Percentiles rank a stretch among this genome's conserved stretches.
Conservation (phyloP, 2,113 vertebrate species). For the Hepsetus odoe region DNA sequence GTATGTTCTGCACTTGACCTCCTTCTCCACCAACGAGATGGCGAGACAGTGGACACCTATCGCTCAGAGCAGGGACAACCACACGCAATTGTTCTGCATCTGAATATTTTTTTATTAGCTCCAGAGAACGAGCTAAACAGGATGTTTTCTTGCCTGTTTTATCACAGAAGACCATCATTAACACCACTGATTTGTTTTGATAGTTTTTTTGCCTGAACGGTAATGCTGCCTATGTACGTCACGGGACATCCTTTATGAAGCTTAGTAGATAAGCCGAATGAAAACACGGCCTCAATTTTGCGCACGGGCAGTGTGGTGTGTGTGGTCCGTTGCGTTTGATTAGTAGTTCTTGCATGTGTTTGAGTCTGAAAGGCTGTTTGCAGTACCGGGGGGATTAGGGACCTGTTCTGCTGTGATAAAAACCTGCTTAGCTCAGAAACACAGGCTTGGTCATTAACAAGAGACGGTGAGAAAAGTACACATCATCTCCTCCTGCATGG, state of each 20-base stretch:
- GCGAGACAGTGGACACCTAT: constrained; percentile 41
- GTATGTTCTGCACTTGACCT: constrained; percentile 65
- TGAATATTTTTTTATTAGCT: constrained; percentile 1
- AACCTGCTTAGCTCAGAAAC: constrained; percentile 55
- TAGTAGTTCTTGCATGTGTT: constrained; percentile 61
- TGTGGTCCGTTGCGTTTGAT: constrained; percentile 57
- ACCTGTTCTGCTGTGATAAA: constrained; percentile 63
- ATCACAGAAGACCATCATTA: neutral
- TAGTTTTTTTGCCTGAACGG: no score
- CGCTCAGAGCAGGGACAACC: constrained; percentile 34
- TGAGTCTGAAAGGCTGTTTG: constrained; percentile 61
- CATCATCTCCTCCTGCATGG: constrained; percentile 41
- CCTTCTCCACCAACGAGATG: constrained; percentile 42
- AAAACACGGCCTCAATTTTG: constrained; percentile 27
- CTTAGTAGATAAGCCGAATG: constrained; percentile 28
- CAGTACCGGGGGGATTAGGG: constrained; percentile 57
- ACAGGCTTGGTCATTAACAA: constrained; percentile 53
- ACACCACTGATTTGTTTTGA: no score
- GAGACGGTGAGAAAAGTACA: constrained; percentile 36
- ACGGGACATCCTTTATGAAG: neutral
- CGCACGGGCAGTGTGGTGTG: constrained; percentile 1
- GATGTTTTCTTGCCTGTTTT: neutral
- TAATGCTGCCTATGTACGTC: constrained; percentile 3
- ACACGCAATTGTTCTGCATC: constrained; percentile 25
- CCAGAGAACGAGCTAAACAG: neutral